These are phyloP conservation scores for Dromius quadrimaculatus DNA, from an alignment of 2,888 invertebrate species.

Conservation along the genomic window DNA sequence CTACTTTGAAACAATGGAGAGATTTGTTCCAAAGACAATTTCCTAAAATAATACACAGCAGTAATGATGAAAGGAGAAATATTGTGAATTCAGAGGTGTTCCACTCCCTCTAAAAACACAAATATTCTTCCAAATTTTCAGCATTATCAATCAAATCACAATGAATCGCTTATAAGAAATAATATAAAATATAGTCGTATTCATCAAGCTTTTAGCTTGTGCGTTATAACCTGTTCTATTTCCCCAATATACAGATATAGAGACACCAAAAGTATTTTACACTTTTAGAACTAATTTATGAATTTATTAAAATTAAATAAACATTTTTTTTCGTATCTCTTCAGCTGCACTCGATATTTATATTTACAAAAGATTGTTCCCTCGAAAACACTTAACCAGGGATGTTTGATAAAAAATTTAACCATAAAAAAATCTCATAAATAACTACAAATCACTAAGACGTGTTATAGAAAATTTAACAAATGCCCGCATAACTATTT, in stretches of 20 bases:
- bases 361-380: conserved; percentile 51
- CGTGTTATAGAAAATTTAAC: conserved; percentile 20
- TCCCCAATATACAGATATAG: conserved; percentile 65
- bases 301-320: conserved; percentile 36
- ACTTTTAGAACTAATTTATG: conserved; percentile 36
- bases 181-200: conserved; percentile 62
- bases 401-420: conserved; percentile 24
- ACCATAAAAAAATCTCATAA: conserved; percentile 43
- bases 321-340: conserved; percentile 51
- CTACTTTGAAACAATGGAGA: conserved; percentile 53
- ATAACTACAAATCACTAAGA: conserved; percentile 35
- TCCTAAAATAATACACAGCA: conserved; percentile 22
- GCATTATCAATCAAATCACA: conserved; percentile 26
- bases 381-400: conserved; percentile 27
- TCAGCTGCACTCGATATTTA: conserved; percentile 55
- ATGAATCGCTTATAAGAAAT: conserved; percentile 59
- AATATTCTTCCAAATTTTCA: conserved; percentile 45
- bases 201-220: conserved; percentile 56
- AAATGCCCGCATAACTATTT: conserved; percentile 18
- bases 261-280: conserved; percentile 20
- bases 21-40: conserved; percentile 36
- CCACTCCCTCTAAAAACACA: conserved; percentile 59
- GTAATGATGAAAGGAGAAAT: conserved; percentile 37
- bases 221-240: conserved; percentile 60
- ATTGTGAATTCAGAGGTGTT: conserved; percentile 59